Conservation (phyloP, 2,797 vertebrate species). For the Bradypodion ventrale region DNA sequence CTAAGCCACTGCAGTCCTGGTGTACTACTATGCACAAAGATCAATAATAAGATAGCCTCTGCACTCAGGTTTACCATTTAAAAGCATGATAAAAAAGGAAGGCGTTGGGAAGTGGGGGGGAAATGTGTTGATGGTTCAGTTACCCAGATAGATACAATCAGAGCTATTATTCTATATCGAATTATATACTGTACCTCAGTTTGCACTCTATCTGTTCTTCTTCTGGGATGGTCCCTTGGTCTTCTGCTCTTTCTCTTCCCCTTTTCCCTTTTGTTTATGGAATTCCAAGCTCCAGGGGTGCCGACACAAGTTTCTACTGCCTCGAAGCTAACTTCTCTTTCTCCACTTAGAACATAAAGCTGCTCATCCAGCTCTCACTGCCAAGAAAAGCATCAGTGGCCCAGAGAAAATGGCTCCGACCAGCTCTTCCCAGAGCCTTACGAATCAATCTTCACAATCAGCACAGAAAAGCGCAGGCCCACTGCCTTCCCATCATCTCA, state of each 20-base stretch:
- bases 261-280: neutral
- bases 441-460: conserved; percentile 39
- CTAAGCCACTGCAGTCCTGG: too few relatives aligned
- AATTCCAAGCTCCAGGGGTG: too few relatives aligned
- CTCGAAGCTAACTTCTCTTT: neutral
- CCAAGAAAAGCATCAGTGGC: conserved; percentile 38
- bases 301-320: too few relatives aligned
- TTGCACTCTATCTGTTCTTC: neutral
- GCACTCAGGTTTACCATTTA: neutral
- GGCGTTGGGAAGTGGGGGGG: neutral
- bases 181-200: neutral
- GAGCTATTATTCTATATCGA: neutral
- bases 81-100: neutral
- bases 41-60: neutral
- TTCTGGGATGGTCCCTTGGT: neutral
- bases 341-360: conserved; percentile 39
- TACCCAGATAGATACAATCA: neutral
- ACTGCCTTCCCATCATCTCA: conserved; percentile 1
- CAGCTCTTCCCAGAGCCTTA: conserved; percentile 64
- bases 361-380: conserved; percentile 24
- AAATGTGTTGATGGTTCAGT: neutral
- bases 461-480: rapidly evolving
- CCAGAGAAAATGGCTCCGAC: conserved; percentile 53
- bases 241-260: neutral
- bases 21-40: neutral